phyloP scores from a whole-genome alignment of 2,113 vertebrate species.

The Mormoops blainvillei region DNA sequence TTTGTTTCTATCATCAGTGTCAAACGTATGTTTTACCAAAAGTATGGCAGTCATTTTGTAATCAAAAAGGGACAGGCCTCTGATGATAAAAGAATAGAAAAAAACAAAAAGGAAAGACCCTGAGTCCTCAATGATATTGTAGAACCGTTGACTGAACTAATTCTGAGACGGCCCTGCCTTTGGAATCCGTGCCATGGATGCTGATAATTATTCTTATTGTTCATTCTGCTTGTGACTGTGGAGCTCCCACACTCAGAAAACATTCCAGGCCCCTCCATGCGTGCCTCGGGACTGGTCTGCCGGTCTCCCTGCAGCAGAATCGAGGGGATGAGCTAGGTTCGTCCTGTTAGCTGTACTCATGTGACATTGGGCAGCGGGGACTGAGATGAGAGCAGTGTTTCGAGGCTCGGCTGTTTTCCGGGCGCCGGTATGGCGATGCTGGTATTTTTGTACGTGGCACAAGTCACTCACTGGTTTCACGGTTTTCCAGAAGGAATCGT shows the following conservation, averaged over 20 bases:
- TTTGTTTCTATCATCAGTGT: not conserved
- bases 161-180: not conserved
- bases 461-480: not conserved
- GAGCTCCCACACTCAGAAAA: not conserved
- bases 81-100: not conserved
- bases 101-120: not conserved
- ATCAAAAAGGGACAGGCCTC: not conserved
- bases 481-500: not conserved
- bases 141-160: not conserved
- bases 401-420: not conserved
- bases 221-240: not conserved
- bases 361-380: not conserved
- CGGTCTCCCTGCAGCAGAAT: not conserved
- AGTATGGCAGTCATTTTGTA: not conserved
- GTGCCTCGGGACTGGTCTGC: accelerated
- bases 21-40: not conserved
- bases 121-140: not conserved
- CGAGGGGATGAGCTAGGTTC: not conserved
- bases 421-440: not conserved
- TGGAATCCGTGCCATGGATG: not conserved
- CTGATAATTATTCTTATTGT: not conserved
- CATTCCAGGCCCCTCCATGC: not conserved
- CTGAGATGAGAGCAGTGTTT: not conserved
- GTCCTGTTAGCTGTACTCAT: not conserved
- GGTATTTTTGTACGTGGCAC: not conserved